Percentiles rank a stretch among this genome's conserved stretches.
phyloP scores from a whole-genome alignment of 2,113 vertebrate genomes.

The Limanda limanda region DNA sequence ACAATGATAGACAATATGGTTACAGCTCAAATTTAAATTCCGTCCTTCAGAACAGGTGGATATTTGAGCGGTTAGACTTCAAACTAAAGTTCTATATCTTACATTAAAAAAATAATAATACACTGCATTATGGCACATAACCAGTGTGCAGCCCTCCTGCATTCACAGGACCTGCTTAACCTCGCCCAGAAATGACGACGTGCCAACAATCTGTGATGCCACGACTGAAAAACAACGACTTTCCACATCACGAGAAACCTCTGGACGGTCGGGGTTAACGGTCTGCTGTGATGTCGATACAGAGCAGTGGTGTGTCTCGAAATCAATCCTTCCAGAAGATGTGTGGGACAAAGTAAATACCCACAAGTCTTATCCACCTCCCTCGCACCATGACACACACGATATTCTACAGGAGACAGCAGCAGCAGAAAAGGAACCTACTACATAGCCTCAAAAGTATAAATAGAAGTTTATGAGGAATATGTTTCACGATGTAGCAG shows the following conservation, averaged over 20 bases:
- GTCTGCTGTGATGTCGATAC: neutral
- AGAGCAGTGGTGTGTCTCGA: neutral
- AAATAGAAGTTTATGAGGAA: neutral
- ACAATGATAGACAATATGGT: neutral
- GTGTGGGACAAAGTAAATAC: constrained; percentile 14
- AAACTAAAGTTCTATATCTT: neutral
- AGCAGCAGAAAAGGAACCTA: neutral
- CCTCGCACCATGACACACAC: constrained; percentile 2
- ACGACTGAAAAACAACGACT: neutral
- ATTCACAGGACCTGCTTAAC: neutral
- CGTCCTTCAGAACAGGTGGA: neutral
- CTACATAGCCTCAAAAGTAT: neutral
- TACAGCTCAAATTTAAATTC: neutral
- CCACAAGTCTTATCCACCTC: constrained; percentile 6
- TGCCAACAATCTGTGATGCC: neutral
- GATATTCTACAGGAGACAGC: neutral
- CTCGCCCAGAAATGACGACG: neutral
- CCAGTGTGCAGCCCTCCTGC: neutral
- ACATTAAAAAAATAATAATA: neutral
- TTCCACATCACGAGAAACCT: neutral
- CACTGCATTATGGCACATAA: neutral
- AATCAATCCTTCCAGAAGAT: constrained; percentile 11
- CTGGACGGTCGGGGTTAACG: neutral
- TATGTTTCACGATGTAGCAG: neutral
- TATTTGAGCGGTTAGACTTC: constrained; percentile 8